phyloP scores from a whole-genome alignment of 2,797 vertebrate genomes.

The Sternarchorhynchus goeldii region DNA sequence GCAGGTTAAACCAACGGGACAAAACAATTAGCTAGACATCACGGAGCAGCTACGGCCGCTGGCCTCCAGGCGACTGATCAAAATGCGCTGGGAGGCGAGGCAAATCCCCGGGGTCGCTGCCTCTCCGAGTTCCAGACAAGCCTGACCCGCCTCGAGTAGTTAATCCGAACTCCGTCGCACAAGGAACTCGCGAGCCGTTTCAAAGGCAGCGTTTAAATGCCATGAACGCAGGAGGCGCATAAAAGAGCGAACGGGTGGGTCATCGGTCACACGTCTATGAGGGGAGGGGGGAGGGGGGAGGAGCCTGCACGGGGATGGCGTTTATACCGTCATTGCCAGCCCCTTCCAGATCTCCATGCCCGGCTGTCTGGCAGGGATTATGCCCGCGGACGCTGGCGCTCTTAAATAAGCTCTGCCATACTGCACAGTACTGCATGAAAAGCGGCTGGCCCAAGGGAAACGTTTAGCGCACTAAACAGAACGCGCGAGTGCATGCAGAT shows the following conservation, averaged over 20 bases:
- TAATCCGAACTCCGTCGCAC: slow-evolving; percentile 20
- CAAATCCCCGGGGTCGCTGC: slow-evolving; percentile 1
- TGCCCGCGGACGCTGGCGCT: slow-evolving; percentile 40
- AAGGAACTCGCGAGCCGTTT: slow-evolving; percentile 41
- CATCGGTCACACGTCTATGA: slow-evolving; percentile 47
- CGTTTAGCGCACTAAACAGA: slow-evolving; percentile 46
- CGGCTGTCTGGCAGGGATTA: slow-evolving; percentile 47
- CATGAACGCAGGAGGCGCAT: slow-evolving; percentile 32
- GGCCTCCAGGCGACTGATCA: slow-evolving; percentile 37
- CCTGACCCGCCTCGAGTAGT: slow-evolving; percentile 4
- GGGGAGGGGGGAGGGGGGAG: slow-evolving; percentile 33
- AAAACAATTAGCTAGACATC: slow-evolving; percentile 31
- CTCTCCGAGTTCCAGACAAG: slow-evolving; percentile 25
- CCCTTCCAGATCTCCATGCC: background rate
- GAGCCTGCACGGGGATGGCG: slow-evolving; percentile 44
- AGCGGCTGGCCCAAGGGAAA: slow-evolving; percentile 39
- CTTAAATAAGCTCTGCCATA: slow-evolving; percentile 55
- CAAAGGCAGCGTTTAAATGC: slow-evolving; percentile 45
- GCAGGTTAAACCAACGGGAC: slow-evolving; percentile 19
- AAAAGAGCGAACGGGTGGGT: slow-evolving; percentile 45
- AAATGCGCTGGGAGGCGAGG: background rate
- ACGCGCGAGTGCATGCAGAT: slow-evolving; percentile 44
- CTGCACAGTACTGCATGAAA: slow-evolving; percentile 42
- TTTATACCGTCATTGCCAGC: slow-evolving; percentile 41
- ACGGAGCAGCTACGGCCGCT: background rate